Evolutionary conservation across 2,113 vertebrate species (phyloP), one percentile per base, ranked within the genome.

Genomic region (Anhinga anhinga): DNA sequence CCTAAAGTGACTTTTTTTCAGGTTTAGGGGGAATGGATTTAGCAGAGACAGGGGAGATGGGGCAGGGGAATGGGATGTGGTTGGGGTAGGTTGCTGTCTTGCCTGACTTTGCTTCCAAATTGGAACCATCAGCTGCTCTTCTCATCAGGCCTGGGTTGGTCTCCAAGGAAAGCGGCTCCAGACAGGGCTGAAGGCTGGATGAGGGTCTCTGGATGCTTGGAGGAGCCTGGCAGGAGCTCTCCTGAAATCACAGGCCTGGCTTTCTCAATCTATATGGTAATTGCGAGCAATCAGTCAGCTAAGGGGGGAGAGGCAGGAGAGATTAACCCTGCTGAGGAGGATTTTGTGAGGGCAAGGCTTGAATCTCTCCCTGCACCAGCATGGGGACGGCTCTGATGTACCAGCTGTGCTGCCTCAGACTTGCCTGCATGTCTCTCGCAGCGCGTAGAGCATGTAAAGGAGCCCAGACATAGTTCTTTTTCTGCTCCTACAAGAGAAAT

Each of bases 401-500:
- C 15, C 44, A 13, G 6, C 21, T 11, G 32, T 5, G n/a, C 58
- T 26, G 32, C 73, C 71, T 67, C 0, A 3, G 63, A 2, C 42
- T 8, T 7, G 27, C 21, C n/a, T 3, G 9, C 3, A 25, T 6
- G 9, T 13, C 12, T 34, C 15, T 11, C 7, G 0, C 18, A 4
- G 15, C 1, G 8, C 2, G 2, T 6, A 47, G 49, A 25, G 27
- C 70, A 3, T 0, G 7, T 19, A 6, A 17, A 40, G 29, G 29
- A 53, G 40, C 52, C 20, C 23, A 7, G 50, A 23, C 5, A 1
- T 0, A 4, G 49, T 30, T 36, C 30, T 63, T 10, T 16, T 16
- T 19, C 49, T 29, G 30, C 56, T 76, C 58, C 78, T 63, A 8
- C 17, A 26, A 45, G 17, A 53, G 34, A 38, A 73, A 36, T 47